These are phyloP conservation scores for Muscicapa adusta DNA, from an alignment of 2,113 vertebrate genomes.

Conservation along the genomic window DNA sequence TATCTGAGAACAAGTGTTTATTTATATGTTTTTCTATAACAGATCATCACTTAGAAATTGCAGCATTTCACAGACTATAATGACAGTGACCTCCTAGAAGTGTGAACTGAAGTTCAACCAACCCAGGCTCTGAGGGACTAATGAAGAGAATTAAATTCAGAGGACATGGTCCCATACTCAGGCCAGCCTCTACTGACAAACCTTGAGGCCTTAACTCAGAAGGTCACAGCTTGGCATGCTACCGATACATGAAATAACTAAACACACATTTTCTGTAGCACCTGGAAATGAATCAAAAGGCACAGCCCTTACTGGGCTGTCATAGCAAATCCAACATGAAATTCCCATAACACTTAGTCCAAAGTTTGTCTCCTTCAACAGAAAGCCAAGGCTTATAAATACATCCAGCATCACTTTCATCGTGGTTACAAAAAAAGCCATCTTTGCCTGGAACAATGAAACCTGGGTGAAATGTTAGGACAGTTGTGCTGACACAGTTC, in stretches of 20 bases:
- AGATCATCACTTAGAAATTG: neutral
- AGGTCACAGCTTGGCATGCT: neutral
- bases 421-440: constrained; percentile 46
- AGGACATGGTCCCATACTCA: neutral
- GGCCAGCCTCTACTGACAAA: neutral
- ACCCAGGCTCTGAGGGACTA: constrained; percentile 1
- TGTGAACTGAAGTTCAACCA: neutral
- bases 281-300: constrained; percentile 27
- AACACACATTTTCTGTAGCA: constrained; percentile 23
- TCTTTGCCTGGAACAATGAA: constrained; percentile 59
- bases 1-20: neutral
- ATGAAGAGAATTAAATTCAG: neutral
- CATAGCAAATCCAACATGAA: neutral
- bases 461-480: constrained; percentile 56
- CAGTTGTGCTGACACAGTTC: constrained; percentile 56
- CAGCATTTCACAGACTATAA: neutral
- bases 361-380: neutral
- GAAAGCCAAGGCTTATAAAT: constrained; percentile 29
- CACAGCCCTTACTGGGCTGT: neutral
- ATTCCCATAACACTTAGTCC: neutral
- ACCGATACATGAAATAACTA: neutral
- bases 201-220: neutral
- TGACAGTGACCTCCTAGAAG: neutral
- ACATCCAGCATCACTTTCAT: constrained; percentile 29
- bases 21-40: neutral